phyloP scores from a whole-genome alignment of 2,113 vertebrate genomes.

The Laticauda laticaudata region DNA sequence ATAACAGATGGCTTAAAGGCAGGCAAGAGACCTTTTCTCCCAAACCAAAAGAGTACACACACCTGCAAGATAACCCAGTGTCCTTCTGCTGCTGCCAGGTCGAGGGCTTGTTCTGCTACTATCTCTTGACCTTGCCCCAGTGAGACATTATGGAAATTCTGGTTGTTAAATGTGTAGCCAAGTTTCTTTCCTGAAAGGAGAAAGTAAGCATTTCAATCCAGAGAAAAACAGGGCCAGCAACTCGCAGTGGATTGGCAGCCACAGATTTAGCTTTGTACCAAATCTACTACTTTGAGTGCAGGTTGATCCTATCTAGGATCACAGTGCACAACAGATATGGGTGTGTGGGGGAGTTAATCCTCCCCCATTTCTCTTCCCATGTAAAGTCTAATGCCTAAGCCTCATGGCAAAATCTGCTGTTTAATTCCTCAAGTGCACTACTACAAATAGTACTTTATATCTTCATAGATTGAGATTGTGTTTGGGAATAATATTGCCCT shows the following conservation, averaged over 20 bases:
- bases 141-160: constrained; percentile 92
- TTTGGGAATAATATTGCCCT: neutral
- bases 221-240: neutral
- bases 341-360: neutral
- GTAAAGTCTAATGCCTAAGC: neutral
- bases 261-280: neutral
- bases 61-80: constrained; percentile 98
- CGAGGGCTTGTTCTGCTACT: constrained; percentile 84
- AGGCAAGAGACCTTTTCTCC: neutral
- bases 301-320: neutral
- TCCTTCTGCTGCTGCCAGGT: constrained; percentile 82
- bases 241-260: neutral
- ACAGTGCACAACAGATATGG: neutral
- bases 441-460: neutral
- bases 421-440: neutral
- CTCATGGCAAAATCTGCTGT: neutral
- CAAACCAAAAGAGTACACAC: neutral
- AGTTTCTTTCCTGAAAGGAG: constrained; percentile 83
- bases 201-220: neutral
- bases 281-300: neutral
- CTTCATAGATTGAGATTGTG: neutral
- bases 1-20: neutral
- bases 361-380: neutral
- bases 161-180: constrained; percentile 87
- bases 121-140: constrained; percentile 93